Evolutionary conservation across 2,113 vertebrate species (phyloP).

Genomic region (Ochotona princeps): DNA sequence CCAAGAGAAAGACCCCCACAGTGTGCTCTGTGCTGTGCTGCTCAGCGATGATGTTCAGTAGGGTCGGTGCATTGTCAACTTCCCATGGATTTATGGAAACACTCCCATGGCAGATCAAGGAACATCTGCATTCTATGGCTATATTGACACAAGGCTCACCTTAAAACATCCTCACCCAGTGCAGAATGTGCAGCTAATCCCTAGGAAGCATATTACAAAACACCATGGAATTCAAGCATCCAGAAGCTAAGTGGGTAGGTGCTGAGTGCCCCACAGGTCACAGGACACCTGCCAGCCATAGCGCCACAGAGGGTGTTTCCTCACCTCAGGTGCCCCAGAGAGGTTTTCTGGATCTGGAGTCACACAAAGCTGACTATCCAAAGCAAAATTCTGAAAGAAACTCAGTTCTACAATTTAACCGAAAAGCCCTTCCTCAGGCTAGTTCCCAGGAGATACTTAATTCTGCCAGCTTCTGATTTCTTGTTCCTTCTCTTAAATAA

Average conservation of each 20-base stretch:
- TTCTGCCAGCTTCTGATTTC: conserved; percentile 63
- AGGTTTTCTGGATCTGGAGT: conserved; percentile 56
- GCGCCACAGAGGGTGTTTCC: conserved; percentile 2
- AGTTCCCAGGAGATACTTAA: conserved; percentile 68
- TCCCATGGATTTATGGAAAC: background rate
- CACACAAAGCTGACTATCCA: conserved; percentile 51
- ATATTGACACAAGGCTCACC: background rate
- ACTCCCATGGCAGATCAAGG: background rate
- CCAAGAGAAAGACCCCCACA: background rate
- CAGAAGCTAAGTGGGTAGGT: background rate
- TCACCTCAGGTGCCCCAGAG: conserved; percentile 16
- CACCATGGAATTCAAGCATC: background rate
- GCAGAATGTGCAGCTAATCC: background rate
- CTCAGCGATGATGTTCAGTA: background rate
- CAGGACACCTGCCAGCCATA: background rate
- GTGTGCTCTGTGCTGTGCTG: too few relatives aligned
- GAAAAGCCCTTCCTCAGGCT: conserved; percentile 62
- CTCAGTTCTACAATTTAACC: conserved; percentile 54
- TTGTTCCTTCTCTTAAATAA: conserved; percentile 66
- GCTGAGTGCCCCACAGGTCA: background rate
- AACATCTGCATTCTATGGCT: background rate
- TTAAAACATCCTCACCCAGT: background rate
- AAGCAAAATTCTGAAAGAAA: conserved; percentile 52
- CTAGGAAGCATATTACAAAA: background rate
- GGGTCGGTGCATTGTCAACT: background rate